Percentiles rank a stretch among this genome's conserved stretches.
These are phyloP conservation scores for Pedetes capensis DNA, from an alignment of 2,113 vertebrate species.

Conservation along the genomic window DNA sequence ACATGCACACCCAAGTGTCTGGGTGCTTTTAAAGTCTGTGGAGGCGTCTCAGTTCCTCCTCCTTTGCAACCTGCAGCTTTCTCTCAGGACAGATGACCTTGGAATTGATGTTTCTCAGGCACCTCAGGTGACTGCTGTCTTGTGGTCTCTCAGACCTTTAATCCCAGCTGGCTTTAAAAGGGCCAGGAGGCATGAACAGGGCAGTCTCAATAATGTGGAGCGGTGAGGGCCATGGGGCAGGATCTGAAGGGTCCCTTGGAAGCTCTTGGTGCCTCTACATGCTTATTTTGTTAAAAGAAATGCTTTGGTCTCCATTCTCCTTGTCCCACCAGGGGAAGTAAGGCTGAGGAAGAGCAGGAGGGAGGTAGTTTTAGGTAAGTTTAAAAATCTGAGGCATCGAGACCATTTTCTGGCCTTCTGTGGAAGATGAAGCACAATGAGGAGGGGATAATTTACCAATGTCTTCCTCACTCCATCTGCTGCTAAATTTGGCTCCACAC, in stretches of 20 bases:
- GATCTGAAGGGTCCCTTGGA: background rate
- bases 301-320: background rate
- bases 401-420: background rate
- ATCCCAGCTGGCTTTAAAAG: background rate
- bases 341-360: background rate
- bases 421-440: background rate
- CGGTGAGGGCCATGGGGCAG: accelerated
- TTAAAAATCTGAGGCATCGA: background rate
- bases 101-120: background rate
- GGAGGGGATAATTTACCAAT: background rate
- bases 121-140: background rate
- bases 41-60: accelerated
- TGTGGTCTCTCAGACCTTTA: no score
- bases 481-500: background rate
- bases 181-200: no score
- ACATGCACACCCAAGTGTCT: accelerated
- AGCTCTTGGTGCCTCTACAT: background rate
- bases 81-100: background rate
- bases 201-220: accelerated
- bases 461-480: background rate
- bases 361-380: background rate
- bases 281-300: background rate
- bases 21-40: background rate
- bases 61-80: background rate
- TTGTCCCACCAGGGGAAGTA: background rate